Evolutionary conservation across 2,888 invertebrate species (phyloP), one percentile per base, ranked within the genome.

Genomic region (Nyleta sp.): DNA sequence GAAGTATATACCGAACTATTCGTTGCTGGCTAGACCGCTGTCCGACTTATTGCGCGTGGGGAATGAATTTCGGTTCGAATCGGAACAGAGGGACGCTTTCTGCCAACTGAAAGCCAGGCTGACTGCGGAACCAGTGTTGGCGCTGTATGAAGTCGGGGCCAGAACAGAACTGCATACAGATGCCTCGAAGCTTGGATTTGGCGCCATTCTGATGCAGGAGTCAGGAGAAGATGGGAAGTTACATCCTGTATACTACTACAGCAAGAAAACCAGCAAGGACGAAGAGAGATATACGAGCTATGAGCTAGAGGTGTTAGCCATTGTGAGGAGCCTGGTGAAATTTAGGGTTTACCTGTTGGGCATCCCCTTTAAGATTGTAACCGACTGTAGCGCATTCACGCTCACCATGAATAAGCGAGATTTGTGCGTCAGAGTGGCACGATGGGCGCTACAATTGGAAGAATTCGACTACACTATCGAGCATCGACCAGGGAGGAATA

Each of bases 371-470:
- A 81, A 71, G 15, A 57, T 77, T 2, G 35, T 82, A 0, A 83
- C 81, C 0, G 82, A 82, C 46, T 83, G 82, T 22, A 52, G 24
- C 0, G 80, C 80, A 0, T 82, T 83, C 10, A 33, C 44, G 10
- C 31, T 75, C n/a, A 83, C 82, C 1, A 65, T 82, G 73, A 33
- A 50, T 5, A 81, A 81, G 20, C 53, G 38, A 20, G 81, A 83
- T 35, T 50, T 83, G 7, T 70, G 55, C 44, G 59, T 73, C n/a
- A 52, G 73, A 53, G 38, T 77, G 3, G 44, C 44, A 1, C 11
- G 44, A 3, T 59, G 59, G 44, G 46, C 42, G 13, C 10, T 60
- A 0, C 15, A 62, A 11, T 55, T 80, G 0, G 73, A 80, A 20
- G 78, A 60, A 18, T 40, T 78, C 13, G 6, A 74, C 0, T 81